phyloP scores from a whole-genome alignment of 2,888 invertebrate genomes.

The Ormyrus thymus region DNA sequence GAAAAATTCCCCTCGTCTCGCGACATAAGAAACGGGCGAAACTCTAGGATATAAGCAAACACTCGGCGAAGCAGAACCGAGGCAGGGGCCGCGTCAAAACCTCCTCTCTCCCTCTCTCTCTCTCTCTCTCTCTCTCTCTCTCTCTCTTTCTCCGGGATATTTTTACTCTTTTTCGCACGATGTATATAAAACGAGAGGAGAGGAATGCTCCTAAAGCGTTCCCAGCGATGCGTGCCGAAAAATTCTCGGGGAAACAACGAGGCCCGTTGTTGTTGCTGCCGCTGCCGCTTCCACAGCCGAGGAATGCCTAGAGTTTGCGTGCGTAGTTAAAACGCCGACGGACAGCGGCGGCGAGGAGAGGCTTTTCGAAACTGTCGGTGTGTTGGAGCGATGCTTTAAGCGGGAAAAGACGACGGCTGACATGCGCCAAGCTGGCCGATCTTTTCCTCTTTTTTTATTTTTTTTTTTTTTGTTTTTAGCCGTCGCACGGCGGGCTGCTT shows the following conservation, averaged over 20 bases:
- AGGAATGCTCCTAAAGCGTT: constrained; percentile 19
- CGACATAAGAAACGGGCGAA: constrained; percentile 7
- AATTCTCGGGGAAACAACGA: constrained; percentile 35
- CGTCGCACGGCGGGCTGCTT: too few relatives aligned
- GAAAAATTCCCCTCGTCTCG: too few relatives aligned
- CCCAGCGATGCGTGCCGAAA: constrained; percentile 40
- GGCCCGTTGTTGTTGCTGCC: constrained; percentile 18
- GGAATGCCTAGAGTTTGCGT: constrained; percentile 13
- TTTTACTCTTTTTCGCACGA: not conserved
- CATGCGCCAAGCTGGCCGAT: too few relatives aligned
- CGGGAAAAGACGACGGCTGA: too few relatives aligned
- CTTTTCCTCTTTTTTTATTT: too few relatives aligned
- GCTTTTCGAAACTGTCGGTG: not conserved
- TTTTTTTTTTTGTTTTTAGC: too few relatives aligned
- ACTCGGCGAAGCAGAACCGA: not conserved
- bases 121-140: not conserved
- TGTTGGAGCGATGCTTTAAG: too few relatives aligned
- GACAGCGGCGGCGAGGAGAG: not conserved
- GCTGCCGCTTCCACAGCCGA: not conserved
- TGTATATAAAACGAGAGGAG: not conserved
- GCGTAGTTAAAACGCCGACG: not conserved
- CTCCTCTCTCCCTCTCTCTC: not conserved
- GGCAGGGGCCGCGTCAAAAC: not conserved
- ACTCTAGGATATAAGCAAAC: constrained; percentile 18
- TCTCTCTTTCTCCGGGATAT: not conserved